A percentile compares a stretch with the other conserved stretches of the same genome.
These are phyloP conservation scores for Pachydiplax longipennis DNA, from an alignment of 2,888 invertebrate species.

Conservation along the genomic window DNA sequence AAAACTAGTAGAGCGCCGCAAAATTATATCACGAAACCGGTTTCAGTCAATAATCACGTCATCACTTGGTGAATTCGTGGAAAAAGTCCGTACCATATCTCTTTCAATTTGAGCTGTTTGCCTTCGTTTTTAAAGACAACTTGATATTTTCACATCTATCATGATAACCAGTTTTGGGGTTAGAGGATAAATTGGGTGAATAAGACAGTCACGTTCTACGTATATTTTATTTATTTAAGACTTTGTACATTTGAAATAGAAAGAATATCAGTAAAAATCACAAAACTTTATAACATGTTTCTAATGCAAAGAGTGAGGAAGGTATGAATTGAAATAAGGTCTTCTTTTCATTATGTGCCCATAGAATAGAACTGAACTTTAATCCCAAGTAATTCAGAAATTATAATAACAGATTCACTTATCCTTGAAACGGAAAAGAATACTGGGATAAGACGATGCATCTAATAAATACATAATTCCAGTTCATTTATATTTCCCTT, in stretches of 20 bases:
- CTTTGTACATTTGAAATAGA: slow-evolving; percentile 34
- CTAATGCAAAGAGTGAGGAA: slow-evolving; percentile 3
- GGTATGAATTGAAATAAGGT: background rate
- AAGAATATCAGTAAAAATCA: slow-evolving; percentile 26
- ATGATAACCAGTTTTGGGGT: too few relatives aligned
- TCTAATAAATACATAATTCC: slow-evolving; percentile 7
- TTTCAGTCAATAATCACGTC: too few relatives aligned
- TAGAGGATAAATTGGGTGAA: too few relatives aligned
- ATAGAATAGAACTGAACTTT: background rate
- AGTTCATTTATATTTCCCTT: background rate
- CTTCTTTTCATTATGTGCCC: background rate
- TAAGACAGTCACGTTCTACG: background rate
- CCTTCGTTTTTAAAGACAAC: too few relatives aligned
- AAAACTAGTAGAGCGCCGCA: too few relatives aligned
- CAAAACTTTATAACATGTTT: background rate
- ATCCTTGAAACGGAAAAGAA: background rate
- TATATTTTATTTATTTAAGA: slow-evolving; percentile 34
- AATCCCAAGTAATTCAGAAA: background rate
- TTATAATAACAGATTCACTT: background rate
- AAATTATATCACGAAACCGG: too few relatives aligned
- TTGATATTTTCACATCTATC: too few relatives aligned
- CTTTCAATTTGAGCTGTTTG: too few relatives aligned
- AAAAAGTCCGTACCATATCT: too few relatives aligned
- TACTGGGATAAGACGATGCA: slow-evolving; percentile 13
- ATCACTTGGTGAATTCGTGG: too few relatives aligned